A percentile compares a stretch with the other conserved stretches of the same genome.
These are phyloP conservation scores for Mythimna vitellina DNA, from an alignment of 2,888 invertebrate species.

Conservation along the genomic window DNA sequence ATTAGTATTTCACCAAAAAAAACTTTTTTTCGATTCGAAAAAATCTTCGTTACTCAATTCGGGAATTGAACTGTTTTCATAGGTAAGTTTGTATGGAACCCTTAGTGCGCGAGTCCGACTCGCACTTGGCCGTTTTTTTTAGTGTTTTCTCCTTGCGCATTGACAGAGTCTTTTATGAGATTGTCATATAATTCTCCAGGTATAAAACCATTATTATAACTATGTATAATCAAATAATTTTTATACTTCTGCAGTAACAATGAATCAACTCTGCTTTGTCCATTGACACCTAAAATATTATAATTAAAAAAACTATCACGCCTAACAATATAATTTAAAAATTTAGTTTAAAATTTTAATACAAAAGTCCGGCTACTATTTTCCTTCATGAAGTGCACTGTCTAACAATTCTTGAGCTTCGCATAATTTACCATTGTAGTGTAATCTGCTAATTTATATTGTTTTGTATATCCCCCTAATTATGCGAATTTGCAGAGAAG, in stretches of 20 bases:
- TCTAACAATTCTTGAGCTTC: conserved; percentile 37
- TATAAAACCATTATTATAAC: not conserved
- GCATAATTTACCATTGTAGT: conserved; percentile 53
- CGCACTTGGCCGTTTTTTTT: too few relatives aligned
- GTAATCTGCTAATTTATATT: conserved; percentile 56
- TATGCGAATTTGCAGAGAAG: conserved; percentile 75
- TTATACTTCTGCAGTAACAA: not conserved
- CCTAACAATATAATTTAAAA: not conserved
- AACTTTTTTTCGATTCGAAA: too few relatives aligned
- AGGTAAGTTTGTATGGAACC: too few relatives aligned
- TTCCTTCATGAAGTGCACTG: conserved; percentile 26
- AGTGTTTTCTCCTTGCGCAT: too few relatives aligned
- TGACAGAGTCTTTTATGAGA: not conserved
- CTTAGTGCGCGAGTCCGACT: too few relatives aligned
- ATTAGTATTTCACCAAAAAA: too few relatives aligned
- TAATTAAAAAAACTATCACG: not conserved
- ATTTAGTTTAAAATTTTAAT: conserved; percentile 11
- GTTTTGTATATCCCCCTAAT: conserved; percentile 65
- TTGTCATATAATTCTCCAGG: not conserved
- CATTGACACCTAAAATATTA: not conserved
- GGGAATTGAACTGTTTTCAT: too few relatives aligned
- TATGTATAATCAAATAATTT: not conserved
- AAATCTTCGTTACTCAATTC: too few relatives aligned
- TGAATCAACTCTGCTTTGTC: not conserved
- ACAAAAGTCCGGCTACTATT: conserved; percentile 14